Base-by-base conservation (phyloP, 2,797 vertebrate species). In the Pseudochaenichthys georgianus region DNA sequence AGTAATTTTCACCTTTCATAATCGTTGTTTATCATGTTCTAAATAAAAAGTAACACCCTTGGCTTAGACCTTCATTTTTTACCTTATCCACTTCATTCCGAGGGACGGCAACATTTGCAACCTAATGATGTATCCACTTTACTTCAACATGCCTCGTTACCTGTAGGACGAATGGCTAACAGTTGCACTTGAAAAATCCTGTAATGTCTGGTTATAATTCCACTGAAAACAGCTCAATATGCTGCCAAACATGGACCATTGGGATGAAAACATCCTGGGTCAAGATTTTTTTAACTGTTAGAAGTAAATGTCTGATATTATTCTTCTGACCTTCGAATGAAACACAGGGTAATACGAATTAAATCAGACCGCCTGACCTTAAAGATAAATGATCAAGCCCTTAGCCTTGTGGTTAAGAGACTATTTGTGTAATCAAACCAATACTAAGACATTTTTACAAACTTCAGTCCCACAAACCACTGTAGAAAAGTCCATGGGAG, bases 81-180 rank as follows among this genome's bases (percentile, higher is more conserved):
- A 70, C 41, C 61, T 58, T 51, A 15, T 71, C 52, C 52, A 59
- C 46, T 47, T 72, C 21, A 51, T 61, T 61, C 59, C 23, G 46
- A 68, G 15, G 13, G 52, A 53, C 54, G 38, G 19, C n/a, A 23
- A 28, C 15, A 68, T 17, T 38, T 54, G 70, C 34, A 7, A 9
- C 34, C 34, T 9, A 28, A 38, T 64, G 19, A 45, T 51, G 43
- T 46, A 61, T 34, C 28, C 15, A 3, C 46, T 60, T 47, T 28
- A 55, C 62, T 57, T 69, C 53, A 47, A 72, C n/a, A 17, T 53
- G 21, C 45, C 19, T 28, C 42, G 43, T 68, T 41, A 55, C 63
- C 67, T 83, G 72, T 45, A 53, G 41, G 60, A 58, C 31, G 57
- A 74, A 74, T 21, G 19, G 41, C 31, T 34, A n/a, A 67, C 41